These are phyloP conservation scores for Meloidogyne chitwoodi DNA, from an alignment of 1,140 invertebrate genomes.

Conservation along the genomic window DNA sequence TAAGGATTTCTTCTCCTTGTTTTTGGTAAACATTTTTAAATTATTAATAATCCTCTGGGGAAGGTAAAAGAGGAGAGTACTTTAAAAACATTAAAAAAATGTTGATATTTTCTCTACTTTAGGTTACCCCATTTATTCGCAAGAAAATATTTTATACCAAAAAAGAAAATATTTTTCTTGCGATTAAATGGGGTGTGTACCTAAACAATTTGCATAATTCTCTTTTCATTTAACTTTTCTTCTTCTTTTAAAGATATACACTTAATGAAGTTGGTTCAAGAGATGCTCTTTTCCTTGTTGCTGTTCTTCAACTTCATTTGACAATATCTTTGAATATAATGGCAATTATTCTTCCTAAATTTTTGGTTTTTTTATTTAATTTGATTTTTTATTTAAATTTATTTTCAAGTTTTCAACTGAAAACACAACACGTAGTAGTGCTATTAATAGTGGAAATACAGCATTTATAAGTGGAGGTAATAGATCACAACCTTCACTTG, in stretches of 20 bases:
- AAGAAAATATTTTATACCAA: too few relatives aligned
- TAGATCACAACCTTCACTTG: conserved; percentile 59
- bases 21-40: too few relatives aligned
- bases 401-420: background rate
- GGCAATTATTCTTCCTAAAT: conserved; percentile 44
- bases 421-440: conserved; percentile 59
- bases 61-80: too few relatives aligned
- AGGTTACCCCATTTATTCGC: too few relatives aligned
- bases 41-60: too few relatives aligned
- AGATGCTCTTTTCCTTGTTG: conserved; percentile 36
- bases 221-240: too few relatives aligned
- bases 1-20: too few relatives aligned
- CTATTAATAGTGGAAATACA: conserved; percentile 42
- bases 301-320: conserved; percentile 55
- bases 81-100: too few relatives aligned
- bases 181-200: too few relatives aligned
- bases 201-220: too few relatives aligned
- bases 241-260: background rate
- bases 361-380: conserved; percentile 26
- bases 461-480: conserved; percentile 59
- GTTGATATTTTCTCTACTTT: too few relatives aligned
- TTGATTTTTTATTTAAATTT: background rate
- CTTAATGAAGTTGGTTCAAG: conserved; percentile 17
- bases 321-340: conserved; percentile 59
- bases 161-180: too few relatives aligned